Base-by-base conservation (phyloP, 2,888 invertebrate genomes). In the Nomada flava region DNA sequence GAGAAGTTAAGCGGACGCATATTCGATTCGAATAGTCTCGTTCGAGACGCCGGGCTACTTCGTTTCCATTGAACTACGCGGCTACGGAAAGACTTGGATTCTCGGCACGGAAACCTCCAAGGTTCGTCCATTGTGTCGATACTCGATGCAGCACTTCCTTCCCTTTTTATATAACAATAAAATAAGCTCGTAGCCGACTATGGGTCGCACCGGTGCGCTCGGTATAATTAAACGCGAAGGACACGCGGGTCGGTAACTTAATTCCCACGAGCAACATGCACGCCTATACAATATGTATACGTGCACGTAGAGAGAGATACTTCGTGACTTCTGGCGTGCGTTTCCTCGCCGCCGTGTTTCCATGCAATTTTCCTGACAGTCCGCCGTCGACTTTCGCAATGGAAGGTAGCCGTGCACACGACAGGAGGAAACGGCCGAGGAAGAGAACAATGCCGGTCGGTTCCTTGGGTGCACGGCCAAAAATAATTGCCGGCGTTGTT, bases 171-270 rank as follows among this genome's bases (percentile, higher is more conserved):
- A 72, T 84, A 84, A 86, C 84, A 76, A 84, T 84, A 79, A 86
- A 84, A 76, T 75, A 74, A 82, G 74, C 42, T 52, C 53, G 29
- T 15, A 71, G 76, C 78, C 85, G 80, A 77, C 82, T 74, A 79
- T 77, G 80, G 23, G 65, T 64, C 52, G 74, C 67, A 83, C 42
- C 79, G 82, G 67, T 75, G 82, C 69, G 76, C 82, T 75, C 76
- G 79, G 80, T 88, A 85, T 88, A 88, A 88, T 88, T 88, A 88
- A 88, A 79, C 73, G 71, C 82, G 86, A 89, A 88, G 88, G 88
- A 88, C 89, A 80, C 71, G 84, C 82, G 82, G 77, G 81, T 78
- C 82, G 84, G 85, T 86, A 89, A 87, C 88, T 87, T 84, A 88
- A 89, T 89, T 89, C 89, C 89, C 89, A 89, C 89, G 88, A 83